Base-by-base conservation (phyloP, 2,797 vertebrate genomes). In the Otus scops region DNA sequence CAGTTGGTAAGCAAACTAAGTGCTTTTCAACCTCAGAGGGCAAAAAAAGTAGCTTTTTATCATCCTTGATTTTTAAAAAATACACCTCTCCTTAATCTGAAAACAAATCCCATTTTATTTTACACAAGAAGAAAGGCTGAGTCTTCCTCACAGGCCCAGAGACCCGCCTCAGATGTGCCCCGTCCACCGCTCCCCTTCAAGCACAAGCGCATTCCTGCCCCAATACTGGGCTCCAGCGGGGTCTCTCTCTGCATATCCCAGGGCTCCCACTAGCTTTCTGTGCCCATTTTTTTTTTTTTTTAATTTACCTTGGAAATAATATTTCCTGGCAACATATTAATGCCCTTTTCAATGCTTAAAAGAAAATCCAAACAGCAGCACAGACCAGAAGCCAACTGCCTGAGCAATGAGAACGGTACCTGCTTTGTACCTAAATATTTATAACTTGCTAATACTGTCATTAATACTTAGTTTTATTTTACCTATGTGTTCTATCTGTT, bases 241-340 rank as follows among this genome's bases (percentile, higher is more conserved):
- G 92, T 90, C 84, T 94, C 91, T 36, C 38, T 78, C 78, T 82
- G 59, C 63, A 32, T 76, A 92, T 79, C 84, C 70, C 71, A 92
- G 30, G 81, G 39, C 70, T 89, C 64, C 45, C 10, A 13, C 78
- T 83, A 71, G 56, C 64, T 47, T 87, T 20, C 68, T 88, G 56
- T 12, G 19, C 60, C 45, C 1, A 0, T 60, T 74, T 77, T 74
- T 73, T 56, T 61, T 56, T 93, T 73, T 80, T 77, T 18, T 2
- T 0, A 50, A 85, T 97, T 96, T 96, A 94, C 88, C 57, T 95
- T 96, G 85, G 92, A 96, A 97, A 91, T 82, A 64, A 36, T 94
- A 91, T 95, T 97, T 97, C 88, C 95, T 96, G 96, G 97, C 95
- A 95, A 80, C n/a, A 19, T 80, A 92, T 94, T 95, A 97, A 96